Evolutionary conservation across 2,888 invertebrate genomes (phyloP), one percentile per base, ranked within the genome.

Genomic region (Drosophila phalerata): DNA sequence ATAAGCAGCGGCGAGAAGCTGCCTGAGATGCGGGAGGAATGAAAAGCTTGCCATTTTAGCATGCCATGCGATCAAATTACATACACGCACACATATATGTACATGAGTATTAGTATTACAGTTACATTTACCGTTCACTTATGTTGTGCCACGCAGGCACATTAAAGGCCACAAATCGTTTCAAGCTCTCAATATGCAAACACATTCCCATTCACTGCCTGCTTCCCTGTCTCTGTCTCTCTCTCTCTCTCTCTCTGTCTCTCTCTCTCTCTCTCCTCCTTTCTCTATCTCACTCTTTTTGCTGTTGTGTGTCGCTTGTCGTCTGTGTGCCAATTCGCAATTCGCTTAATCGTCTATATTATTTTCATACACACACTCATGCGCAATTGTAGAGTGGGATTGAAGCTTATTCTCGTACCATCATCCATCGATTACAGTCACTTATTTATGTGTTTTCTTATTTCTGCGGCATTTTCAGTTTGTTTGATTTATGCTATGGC

Each of bases 81-180:
- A 66, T 67, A 75, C 77, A 66, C 45, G 34, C 47, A 61, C 61
- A 45, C 25, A 68, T 55, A 58, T 69, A 55, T 19, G 65, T 55
- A 58, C 74, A 55, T 19, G 25, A 34, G 32, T 13, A 11, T 34
- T 28, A 43, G 37, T 67, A 81, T 74, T 82, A 74, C 71, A 71
- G 75, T 79, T 71, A 71, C 79, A 75, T 72, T 67, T 72, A 74
- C 76, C 68, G 67, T 75, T 70, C 82, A 88, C 86, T 82, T 82
- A 85, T 82, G 88, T 76, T 67, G 73, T 62, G 76, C 80, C 88
- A 82, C 86, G 88, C 72, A 67, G 62, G 47, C 81, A 81, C 77
- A 88, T 88, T 79, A 67, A 88, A 88, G 69, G 85, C 73, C 87
- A 86, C 88, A 84, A 88, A 85, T 82, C 83, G 83, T 82, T 85